Conservation (phyloP, 2,797 vertebrate genomes). For the Trachops cirrhosus region DNA sequence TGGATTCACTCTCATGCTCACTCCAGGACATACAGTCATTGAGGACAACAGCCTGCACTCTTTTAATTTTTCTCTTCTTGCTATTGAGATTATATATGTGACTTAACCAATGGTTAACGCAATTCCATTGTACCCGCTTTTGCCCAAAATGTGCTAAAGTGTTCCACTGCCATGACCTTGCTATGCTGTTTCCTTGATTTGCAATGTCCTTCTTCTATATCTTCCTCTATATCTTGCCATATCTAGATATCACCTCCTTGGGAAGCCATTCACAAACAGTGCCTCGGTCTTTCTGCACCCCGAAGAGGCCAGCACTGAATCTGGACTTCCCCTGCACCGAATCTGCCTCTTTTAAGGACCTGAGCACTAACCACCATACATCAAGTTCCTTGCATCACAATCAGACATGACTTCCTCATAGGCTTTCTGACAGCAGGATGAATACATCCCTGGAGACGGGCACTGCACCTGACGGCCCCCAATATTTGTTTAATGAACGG, state of each 20-base stretch:
- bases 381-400: neutral
- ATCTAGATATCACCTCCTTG: neutral
- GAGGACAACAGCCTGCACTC: neutral
- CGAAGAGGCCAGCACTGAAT: neutral
- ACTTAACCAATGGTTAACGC: neutral
- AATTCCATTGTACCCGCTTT: neutral
- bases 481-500: neutral
- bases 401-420: neutral
- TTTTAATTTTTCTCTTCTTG: neutral
- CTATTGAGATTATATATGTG: neutral
- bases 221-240: neutral
- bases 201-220: neutral
- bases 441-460: neutral
- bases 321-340: neutral
- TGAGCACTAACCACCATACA: neutral
- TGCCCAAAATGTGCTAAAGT: neutral
- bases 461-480: neutral
- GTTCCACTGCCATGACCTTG: neutral
- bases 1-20: neutral
- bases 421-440: neutral
- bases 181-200: neutral
- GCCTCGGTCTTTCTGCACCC: neutral
- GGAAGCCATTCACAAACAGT: neutral
- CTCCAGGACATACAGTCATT: neutral
- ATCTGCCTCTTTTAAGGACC: neutral